Evolutionary conservation across 2,113 vertebrate genomes (phyloP).

Genomic region (Bathybates hornii): DNA sequence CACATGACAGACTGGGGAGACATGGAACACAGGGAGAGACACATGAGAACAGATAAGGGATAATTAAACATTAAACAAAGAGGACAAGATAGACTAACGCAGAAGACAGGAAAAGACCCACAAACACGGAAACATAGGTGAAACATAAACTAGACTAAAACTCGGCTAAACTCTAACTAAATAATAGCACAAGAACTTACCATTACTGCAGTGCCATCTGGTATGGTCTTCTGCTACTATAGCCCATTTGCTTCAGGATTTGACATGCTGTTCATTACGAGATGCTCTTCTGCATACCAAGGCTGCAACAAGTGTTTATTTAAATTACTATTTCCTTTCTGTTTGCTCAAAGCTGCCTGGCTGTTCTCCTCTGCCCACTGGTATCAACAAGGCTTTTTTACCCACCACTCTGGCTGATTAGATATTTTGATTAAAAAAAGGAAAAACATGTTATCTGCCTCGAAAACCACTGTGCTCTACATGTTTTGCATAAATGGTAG

Average conservation of each 20-base stretch:
- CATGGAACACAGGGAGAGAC: background rate
- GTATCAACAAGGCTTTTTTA: background rate
- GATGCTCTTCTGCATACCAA: background rate
- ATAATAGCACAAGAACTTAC: background rate
- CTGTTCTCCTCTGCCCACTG: background rate
- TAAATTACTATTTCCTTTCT: background rate
- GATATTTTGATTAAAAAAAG: background rate
- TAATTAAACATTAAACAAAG: background rate
- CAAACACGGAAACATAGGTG: background rate
- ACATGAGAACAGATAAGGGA: accelerated
- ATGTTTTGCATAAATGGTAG: background rate
- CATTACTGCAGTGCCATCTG: background rate
- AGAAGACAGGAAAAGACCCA: background rate
- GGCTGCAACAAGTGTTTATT: background rate
- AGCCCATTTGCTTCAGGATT: background rate
- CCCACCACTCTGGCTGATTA: background rate
- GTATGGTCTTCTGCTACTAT: background rate
- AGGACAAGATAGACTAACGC: background rate
- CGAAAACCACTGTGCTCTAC: background rate
- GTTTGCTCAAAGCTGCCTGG: background rate
- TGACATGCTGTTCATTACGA: background rate
- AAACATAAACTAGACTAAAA: background rate
- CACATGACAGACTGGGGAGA: background rate
- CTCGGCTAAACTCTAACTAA: background rate
- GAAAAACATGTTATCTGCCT: background rate